Percentiles rank a stretch among this genome's conserved stretches.
Evolutionary conservation across 1,140 invertebrate genomes (phyloP).

Genomic region (Drosophila murphyi): DNA sequence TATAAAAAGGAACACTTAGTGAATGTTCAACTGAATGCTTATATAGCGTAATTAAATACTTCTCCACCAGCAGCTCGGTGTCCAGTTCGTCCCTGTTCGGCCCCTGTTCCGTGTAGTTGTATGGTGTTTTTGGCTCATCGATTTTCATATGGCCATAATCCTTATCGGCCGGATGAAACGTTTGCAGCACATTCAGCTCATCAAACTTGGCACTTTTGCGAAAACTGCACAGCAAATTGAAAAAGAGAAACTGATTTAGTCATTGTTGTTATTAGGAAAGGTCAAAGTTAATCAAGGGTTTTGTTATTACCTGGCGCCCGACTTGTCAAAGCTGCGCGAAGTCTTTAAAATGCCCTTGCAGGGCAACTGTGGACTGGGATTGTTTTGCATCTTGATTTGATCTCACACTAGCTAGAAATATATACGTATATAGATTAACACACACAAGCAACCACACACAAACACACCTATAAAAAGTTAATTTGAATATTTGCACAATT

Average conservation of each 20-base stretch:
- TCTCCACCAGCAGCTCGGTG: conserved; percentile 91
- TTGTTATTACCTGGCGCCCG: conserved; percentile 76
- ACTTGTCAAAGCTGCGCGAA: conserved; percentile 93
- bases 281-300: conserved; percentile 31
- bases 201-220: conserved; percentile 96
- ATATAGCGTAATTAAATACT: conserved; percentile 82
- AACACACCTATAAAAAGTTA: conserved; percentile 5
- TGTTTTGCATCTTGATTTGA: conserved; percentile 72
- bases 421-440: background rate
- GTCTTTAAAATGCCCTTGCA: conserved; percentile 96
- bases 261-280: conserved; percentile 26
- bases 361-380: conserved; percentile 88
- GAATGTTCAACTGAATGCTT: too few species aligned
- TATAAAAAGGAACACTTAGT: background rate
- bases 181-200: conserved; percentile 99
- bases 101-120: conserved; percentile 88
- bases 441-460: conserved; percentile 10
- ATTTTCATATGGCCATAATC: conserved; percentile 99
- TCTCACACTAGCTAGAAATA: conserved; percentile 41
- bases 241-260: conserved; percentile 48
- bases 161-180: conserved; percentile 98
- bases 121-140: conserved; percentile 99
- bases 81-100: conserved; percentile 91
- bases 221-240: conserved; percentile 84
- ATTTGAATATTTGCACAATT: conserved; percentile 57